Evolutionary conservation across 2,113 vertebrate species (phyloP).

Genomic region (Pomatostomus ruficeps): DNA sequence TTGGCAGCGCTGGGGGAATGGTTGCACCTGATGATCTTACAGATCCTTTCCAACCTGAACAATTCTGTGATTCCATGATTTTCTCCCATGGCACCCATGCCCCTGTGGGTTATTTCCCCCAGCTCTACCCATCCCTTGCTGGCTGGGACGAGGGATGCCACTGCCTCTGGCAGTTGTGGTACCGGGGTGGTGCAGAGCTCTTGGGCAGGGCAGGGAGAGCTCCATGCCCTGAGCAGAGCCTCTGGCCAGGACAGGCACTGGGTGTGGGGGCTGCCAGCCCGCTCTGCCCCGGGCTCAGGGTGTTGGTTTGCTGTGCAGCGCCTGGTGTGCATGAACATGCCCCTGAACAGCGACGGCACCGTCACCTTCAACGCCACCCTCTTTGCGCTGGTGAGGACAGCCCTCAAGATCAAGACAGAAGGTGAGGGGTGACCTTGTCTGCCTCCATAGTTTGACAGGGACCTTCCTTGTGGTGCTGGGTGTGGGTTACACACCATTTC

Average conservation of each 20-base stretch:
- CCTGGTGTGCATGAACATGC: slow-evolving; percentile 98
- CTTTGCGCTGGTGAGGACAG: slow-evolving; percentile 94
- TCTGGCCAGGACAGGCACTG: background rate
- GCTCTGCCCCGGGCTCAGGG: background rate
- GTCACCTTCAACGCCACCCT: slow-evolving; percentile 98
- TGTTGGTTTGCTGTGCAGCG: slow-evolving; percentile 71
- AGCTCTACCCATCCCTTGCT: background rate
- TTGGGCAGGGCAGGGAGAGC: background rate
- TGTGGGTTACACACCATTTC: background rate
- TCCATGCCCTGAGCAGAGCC: background rate
- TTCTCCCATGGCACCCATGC: background rate
- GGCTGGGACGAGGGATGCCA: background rate
- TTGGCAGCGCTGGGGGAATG: accelerated
- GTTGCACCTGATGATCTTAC: background rate
- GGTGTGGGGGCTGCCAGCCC: background rate
- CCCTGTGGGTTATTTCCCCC: background rate
- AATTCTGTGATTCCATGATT: background rate
- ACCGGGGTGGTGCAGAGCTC: background rate
- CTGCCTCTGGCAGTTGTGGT: background rate
- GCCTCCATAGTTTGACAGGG: background rate
- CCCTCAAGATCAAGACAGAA: slow-evolving; percentile 98
- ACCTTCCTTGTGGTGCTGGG: background rate
- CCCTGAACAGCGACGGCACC: slow-evolving; percentile 92
- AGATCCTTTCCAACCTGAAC: background rate
- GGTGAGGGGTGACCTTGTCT: slow-evolving; percentile 63